These are phyloP conservation scores for Sinocyclocheilus grahami DNA, from an alignment of 2,113 vertebrate genomes.

Conservation along the genomic window DNA sequence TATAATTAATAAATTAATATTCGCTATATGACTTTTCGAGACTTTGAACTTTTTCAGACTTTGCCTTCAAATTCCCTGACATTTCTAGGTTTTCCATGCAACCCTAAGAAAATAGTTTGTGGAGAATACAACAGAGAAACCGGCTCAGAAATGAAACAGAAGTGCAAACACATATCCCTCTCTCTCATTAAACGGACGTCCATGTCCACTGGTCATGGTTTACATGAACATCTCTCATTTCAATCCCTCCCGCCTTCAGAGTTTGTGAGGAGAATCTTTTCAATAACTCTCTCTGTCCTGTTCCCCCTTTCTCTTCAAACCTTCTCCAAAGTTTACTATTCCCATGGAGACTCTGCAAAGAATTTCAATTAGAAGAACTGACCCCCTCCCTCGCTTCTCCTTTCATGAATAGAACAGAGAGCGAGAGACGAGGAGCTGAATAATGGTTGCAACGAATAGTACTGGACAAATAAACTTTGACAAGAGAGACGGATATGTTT, in stretches of 20 bases:
- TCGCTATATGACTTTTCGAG: background rate
- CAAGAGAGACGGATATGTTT: background rate
- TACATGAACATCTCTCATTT: background rate
- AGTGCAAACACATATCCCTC: background rate
- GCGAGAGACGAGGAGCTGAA: conserved; percentile 41
- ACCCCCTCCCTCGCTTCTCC: conserved; percentile 35
- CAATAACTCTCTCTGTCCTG: background rate
- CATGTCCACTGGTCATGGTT: conserved; percentile 3
- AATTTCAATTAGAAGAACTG: conserved; percentile 76
- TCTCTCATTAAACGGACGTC: conserved; percentile 57
- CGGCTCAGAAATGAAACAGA: background rate
- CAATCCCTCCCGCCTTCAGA: background rate
- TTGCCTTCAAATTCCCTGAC: background rate
- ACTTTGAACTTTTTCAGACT: background rate
- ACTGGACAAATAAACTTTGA: background rate
- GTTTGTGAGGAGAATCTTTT: conserved; percentile 38
- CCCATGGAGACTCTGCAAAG: conserved; percentile 76
- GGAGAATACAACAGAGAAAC: background rate
- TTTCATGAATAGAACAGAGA: conserved; percentile 61
- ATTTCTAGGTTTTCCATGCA: background rate
- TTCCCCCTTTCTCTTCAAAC: conserved; percentile 38
- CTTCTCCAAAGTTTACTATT: conserved; percentile 74
- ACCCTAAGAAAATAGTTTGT: background rate
- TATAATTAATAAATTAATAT: background rate
- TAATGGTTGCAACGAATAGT: background rate